Percentiles rank a stretch among this genome's conserved stretches.
Evolutionary conservation across 2,113 vertebrate genomes (phyloP).

Genomic region (Eonycteris spelaea): DNA sequence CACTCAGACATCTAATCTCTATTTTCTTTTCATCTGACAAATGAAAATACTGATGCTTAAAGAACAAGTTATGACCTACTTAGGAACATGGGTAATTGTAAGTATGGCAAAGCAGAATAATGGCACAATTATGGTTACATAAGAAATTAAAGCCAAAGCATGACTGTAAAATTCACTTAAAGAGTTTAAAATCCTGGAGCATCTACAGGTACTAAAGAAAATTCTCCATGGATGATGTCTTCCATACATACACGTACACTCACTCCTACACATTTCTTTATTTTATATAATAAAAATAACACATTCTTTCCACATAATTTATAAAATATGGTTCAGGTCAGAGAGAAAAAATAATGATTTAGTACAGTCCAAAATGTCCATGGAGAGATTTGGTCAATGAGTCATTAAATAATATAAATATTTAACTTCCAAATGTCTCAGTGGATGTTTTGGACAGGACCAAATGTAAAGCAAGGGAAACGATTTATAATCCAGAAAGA

Average conservation of each 20-base stretch:
- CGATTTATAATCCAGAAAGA: not conserved
- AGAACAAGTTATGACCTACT: not conserved
- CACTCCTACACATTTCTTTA: not conserved
- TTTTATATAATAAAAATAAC: not conserved
- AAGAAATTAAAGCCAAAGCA: not conserved
- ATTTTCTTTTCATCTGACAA: not conserved
- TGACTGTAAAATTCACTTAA: not conserved
- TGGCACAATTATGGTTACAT: not conserved
- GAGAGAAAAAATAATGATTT: not conserved
- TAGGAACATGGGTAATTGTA: not conserved
- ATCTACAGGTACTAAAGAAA: not conserved
- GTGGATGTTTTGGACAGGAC: not conserved
- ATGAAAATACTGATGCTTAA: not conserved
- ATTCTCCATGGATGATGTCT: not conserved
- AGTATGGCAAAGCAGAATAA: not conserved
- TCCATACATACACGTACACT: not conserved
- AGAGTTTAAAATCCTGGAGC: not conserved
- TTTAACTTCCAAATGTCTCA: not conserved
- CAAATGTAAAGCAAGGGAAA: not conserved
- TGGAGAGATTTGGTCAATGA: not conserved
- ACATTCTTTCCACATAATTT: not conserved
- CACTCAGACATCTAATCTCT: not conserved
- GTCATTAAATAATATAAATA: not conserved
- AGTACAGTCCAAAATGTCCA: not conserved
- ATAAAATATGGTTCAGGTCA: not conserved